Percentiles rank a stretch among this genome's conserved stretches.
Conservation (phyloP, 2,888 invertebrate species). For the Chaetoderma sp. region DNA sequence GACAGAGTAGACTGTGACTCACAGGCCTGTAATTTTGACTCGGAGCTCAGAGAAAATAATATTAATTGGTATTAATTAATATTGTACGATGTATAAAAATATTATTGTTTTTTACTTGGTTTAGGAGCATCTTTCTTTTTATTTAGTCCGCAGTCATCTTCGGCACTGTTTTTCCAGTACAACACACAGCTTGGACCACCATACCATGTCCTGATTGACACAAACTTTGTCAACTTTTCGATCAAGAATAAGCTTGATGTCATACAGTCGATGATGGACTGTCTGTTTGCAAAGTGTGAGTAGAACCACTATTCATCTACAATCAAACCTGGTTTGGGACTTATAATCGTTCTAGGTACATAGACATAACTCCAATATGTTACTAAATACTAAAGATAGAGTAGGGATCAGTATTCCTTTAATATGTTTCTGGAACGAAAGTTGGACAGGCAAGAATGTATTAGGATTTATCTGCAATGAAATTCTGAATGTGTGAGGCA, state of each 20-base stretch:
- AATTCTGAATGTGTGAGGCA: no score
- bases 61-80: not conserved
- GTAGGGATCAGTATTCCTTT: no score
- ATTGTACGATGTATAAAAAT: not conserved
- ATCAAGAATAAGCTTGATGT: slow-evolving; percentile 98
- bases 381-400: no score
- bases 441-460: no score
- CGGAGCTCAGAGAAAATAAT: not conserved
- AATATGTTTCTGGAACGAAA: no score
- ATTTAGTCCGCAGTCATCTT: slow-evolving; percentile 73
- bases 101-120: not conserved
- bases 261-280: slow-evolving; percentile 98
- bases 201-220: slow-evolving; percentile 95
- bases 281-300: slow-evolving; percentile 92
- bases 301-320: slow-evolving; percentile 19
- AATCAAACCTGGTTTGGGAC: no score
- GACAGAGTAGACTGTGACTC: no score
- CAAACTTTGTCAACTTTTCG: slow-evolving; percentile 98
- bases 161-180: slow-evolving; percentile 96
- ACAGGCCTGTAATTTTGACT: no score
- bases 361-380: no score
- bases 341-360: no score
- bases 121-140: not conserved
- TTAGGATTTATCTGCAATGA: no score
- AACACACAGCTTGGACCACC: slow-evolving; percentile 98